Evolutionary conservation across 2,888 invertebrate species (phyloP), one percentile per base, ranked within the genome.

Genomic region (Ganaspis brasiliensis): DNA sequence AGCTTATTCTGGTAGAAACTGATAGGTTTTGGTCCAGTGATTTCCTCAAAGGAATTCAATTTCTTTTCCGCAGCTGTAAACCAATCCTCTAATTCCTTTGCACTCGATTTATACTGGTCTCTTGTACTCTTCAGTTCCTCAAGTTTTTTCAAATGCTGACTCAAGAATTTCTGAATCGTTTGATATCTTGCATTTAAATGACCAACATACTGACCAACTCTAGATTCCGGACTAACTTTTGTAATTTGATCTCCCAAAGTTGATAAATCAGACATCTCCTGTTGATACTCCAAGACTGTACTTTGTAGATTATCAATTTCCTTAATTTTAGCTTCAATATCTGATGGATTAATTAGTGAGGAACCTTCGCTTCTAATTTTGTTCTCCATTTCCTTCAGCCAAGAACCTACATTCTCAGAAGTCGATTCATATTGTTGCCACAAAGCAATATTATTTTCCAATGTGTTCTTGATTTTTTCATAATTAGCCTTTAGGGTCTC

Each of bases 341-440:
- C 94, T 16, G 94, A 92, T 16, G 97, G 89, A 84, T 95, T 95
- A 0, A 96, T 92, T 85, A 96, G 94, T 80, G 94, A 94, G 4
- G 95, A 94, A 9, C 96, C 95, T 92, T 97, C 97, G 40, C 93
- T 91, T 87, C 97, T 93, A 0, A 96, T 94, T 88, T 93, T 94
- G 76, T 94, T 95, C 92, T 98, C 97, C 79, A 95, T 95, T 72
- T 96, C 95, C 88, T 96, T 96, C 21, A 98, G 89, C 96, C 96
- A 97, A 9, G 94, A 93, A 0, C 95, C 93, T 1, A 97, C 93
- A 79, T 94, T 94, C 85, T 97, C 97, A 73, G 96, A 95, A 21
- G 95, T 92, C 9, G 93, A 92, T 88, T 98, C 97, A 89, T 97
- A 98, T 81, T 95, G 94, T 84, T 95, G 94, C 96, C 97, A 97